Evolutionary conservation across 2,797 vertebrate genomes (phyloP).

Genomic region (Sciurus carolinensis): DNA sequence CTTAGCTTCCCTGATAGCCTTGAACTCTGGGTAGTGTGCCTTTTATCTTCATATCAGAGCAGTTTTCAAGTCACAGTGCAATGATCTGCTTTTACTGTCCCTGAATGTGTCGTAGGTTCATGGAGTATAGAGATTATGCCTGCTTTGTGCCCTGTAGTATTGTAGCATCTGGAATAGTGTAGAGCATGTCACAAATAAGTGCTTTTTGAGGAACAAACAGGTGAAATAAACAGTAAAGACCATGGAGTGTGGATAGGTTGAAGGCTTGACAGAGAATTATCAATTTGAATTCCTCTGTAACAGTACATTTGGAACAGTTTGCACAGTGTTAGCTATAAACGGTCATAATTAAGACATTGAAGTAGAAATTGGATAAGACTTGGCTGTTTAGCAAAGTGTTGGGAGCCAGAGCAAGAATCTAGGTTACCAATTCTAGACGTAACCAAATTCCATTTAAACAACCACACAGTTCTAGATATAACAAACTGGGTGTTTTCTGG

Average conservation of each 20-base stretch:
- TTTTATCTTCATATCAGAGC: neutral
- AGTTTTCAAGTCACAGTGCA: neutral
- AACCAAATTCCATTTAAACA: slow-evolving; percentile 17
- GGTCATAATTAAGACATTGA: neutral
- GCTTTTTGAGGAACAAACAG: slow-evolving; percentile 40
- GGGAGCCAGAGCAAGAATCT: slow-evolving; percentile 17
- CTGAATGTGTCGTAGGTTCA: neutral
- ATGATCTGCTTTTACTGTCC: neutral
- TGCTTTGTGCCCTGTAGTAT: neutral
- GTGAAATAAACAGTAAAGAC: neutral
- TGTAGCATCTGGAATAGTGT: neutral
- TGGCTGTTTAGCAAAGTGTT: neutral
- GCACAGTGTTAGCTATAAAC: neutral
- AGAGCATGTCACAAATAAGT: neutral
- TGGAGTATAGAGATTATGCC: neutral
- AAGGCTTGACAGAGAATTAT: slow-evolving; percentile 7
- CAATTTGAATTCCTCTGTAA: neutral
- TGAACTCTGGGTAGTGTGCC: neutral
- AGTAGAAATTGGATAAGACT: neutral
- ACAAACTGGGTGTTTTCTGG: slow-evolving; percentile 43
- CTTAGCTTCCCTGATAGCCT: neutral
- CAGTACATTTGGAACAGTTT: neutral
- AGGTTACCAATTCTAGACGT: slow-evolving; percentile 39
- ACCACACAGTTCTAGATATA: neutral
- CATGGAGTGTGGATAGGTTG: slow-evolving; percentile 33